These are phyloP conservation scores for Pteromalus puparum DNA, from an alignment of 1,140 invertebrate species.

Conservation along the genomic window DNA sequence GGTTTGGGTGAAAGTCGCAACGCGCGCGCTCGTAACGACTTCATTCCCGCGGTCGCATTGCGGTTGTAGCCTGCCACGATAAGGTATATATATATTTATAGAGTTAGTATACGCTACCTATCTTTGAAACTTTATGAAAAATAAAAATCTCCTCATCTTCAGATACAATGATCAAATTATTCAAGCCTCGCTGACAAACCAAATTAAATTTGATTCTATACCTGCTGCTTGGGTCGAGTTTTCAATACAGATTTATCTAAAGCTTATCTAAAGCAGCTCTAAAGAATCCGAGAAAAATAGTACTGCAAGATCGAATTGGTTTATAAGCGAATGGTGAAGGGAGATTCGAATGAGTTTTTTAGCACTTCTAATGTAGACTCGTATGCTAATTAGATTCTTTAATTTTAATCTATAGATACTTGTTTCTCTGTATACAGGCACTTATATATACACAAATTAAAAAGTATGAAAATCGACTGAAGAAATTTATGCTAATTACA, in stretches of 20 bases:
- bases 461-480: not conserved
- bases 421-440: not conserved
- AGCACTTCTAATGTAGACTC: too few species aligned
- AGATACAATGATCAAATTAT: too few species aligned
- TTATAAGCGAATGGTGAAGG: not conserved
- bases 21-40: not conserved
- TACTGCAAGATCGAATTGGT: not conserved
- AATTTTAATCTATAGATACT: not conserved
- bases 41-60: slow-evolving; percentile 2
- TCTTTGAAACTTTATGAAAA: too few species aligned
- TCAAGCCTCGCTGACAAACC: too few species aligned
- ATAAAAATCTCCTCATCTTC: too few species aligned
- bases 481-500: not conserved
- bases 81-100: not conserved
- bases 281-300: too few species aligned
- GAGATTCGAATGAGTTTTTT: too few species aligned
- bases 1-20: not conserved
- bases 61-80: not conserved
- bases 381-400: not conserved
- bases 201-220: too few species aligned
- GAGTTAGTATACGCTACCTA: not conserved
- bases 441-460: not conserved
- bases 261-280: too few species aligned
- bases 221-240: too few species aligned
- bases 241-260: too few species aligned